A percentile compares a stretch with the other conserved stretches of the same genome.
Conservation (phyloP, 1,140 invertebrate genomes). For the Scaptomyza montana region DNA sequence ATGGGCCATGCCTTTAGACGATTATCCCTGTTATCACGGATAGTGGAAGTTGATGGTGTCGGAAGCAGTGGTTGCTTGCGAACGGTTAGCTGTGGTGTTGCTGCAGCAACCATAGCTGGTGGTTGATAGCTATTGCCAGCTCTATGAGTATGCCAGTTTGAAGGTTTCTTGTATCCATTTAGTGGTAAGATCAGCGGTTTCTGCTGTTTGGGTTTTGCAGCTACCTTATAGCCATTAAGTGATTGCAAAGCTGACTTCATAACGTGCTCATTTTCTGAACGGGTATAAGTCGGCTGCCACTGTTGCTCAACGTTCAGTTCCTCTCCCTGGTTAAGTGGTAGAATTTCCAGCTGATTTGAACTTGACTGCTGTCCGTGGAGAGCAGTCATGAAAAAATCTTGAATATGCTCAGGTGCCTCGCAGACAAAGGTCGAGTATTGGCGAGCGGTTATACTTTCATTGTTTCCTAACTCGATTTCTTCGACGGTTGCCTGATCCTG, state of each 20-base stretch:
- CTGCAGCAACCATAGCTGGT: background rate
- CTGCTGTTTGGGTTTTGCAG: background rate
- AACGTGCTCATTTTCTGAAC: too few relatives aligned
- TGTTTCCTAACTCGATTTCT: too few relatives aligned
- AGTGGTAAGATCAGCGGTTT: background rate
- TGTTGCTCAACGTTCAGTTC: background rate
- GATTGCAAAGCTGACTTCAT: background rate
- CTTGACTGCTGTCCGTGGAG: slow-evolving; percentile 28
- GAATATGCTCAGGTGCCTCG: slow-evolving; percentile 1
- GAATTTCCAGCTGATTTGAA: slow-evolving; percentile 8
- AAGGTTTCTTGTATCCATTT: slow-evolving; percentile 9
- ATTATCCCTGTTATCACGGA: background rate
- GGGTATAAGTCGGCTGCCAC: too few relatives aligned
- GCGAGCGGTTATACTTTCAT: slow-evolving; percentile 18
- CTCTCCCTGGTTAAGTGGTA: background rate
- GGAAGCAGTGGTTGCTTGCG: background rate
- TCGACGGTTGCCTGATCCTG: background rate
- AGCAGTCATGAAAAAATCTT: slow-evolving; percentile 43
- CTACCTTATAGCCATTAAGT: background rate
- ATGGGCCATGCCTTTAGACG: background rate
- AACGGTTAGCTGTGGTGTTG: too few relatives aligned
- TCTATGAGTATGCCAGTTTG: background rate
- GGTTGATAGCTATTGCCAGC: background rate
- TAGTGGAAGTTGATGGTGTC: too few relatives aligned
- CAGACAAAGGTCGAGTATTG: slow-evolving; percentile 2